Percentiles rank a stretch among this genome's conserved stretches.
Conservation (phyloP, 2,113 vertebrate species). For the Leptodactylus fuscus region DNA sequence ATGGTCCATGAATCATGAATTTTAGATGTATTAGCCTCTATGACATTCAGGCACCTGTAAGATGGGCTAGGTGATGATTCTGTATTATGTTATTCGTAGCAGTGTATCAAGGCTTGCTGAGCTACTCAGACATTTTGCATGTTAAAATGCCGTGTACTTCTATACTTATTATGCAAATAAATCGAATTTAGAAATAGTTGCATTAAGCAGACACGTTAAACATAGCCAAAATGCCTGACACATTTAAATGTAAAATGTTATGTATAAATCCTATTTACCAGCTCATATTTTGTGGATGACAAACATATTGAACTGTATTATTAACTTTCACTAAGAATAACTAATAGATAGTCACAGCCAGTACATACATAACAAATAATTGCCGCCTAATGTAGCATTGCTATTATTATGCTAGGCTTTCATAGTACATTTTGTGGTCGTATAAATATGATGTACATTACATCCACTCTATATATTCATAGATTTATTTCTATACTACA, state of each 20-base stretch:
- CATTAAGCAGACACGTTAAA: conserved; percentile 34
- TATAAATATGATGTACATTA: conserved; percentile 3
- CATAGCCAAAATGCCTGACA: conserved; percentile 12
- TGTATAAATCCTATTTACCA: conserved; percentile 26
- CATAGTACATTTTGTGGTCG: not conserved
- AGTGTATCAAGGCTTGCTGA: conserved; percentile 31
- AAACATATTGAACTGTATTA: conserved; percentile 27
- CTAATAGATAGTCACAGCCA: not conserved
- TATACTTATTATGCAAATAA: conserved; percentile 50
- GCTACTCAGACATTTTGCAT: conserved; percentile 17
- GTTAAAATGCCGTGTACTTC: conserved; percentile 34
- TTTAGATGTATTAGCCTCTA: conserved; percentile 54
- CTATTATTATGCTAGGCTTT: not conserved
- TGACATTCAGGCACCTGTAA: conserved; percentile 55
- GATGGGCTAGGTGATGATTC: conserved; percentile 47
- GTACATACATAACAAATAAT: not conserved
- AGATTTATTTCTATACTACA: not conserved
- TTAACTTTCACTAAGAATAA: not conserved
- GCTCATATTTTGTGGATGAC: not conserved
- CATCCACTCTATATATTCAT: not conserved
- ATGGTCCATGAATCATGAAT: conserved; percentile 60
- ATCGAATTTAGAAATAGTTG: conserved; percentile 49
- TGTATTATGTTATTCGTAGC: conserved; percentile 43
- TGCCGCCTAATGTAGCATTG: not conserved
- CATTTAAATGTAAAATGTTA: conserved; percentile 40